Evolutionary conservation across 2,888 invertebrate species (phyloP).

Genomic region (Liopterus haemorrhoidalis): DNA sequence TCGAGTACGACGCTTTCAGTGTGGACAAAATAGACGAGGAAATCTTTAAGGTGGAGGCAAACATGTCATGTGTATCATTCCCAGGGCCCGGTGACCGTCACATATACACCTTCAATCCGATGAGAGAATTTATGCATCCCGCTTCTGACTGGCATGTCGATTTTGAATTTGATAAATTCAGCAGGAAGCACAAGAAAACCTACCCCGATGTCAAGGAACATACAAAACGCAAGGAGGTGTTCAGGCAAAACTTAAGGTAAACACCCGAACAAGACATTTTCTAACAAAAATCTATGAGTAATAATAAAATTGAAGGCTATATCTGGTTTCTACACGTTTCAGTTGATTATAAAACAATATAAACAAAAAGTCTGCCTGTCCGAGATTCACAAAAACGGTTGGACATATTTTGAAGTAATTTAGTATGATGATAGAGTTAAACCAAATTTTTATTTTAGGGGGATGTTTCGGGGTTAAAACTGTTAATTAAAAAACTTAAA

Average conservation of each 20-base stretch:
- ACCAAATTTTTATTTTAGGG: no score
- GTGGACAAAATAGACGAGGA: constrained; percentile 62
- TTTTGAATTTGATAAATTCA: constrained; percentile 69
- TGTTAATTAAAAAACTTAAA: no score
- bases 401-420: no score
- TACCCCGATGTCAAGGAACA: constrained; percentile 65
- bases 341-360: no score
- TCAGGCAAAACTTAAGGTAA: constrained; percentile 79
- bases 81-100: constrained; percentile 79
- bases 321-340: no score
- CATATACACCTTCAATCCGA: constrained; percentile 83
- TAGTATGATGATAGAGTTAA: no score
- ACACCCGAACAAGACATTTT: no score
- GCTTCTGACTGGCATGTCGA: constrained; percentile 64
- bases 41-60: constrained; percentile 62
- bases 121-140: constrained; percentile 81
- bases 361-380: constrained; percentile 9
- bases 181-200: constrained; percentile 60
- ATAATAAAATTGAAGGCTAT: no score
- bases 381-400: no score
- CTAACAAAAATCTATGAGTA: no score
- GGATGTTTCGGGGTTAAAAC: no score
- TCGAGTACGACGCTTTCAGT: constrained; percentile 67
- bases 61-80: constrained; percentile 65
- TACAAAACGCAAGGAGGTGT: constrained; percentile 64